A percentile compares a stretch with the other conserved stretches of the same genome.
phyloP scores from a whole-genome alignment of 2,888 invertebrate genomes.

The Vandiemenella viatica region DNA sequence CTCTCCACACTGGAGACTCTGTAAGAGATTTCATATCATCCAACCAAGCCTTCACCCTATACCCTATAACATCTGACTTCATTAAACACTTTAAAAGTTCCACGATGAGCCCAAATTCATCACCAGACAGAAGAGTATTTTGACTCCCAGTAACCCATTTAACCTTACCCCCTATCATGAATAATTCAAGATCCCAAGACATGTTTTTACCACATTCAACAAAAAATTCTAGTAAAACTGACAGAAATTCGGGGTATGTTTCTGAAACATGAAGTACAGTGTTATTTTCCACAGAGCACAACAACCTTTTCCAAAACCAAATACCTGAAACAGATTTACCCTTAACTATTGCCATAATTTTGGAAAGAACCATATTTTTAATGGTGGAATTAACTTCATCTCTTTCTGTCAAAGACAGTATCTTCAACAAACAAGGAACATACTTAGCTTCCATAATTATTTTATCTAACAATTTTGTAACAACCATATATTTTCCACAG shows the following conservation, averaged over 20 bases:
- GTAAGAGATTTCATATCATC: not conserved
- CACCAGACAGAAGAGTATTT: slow-evolving; percentile 18
- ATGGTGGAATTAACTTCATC: slow-evolving; percentile 15
- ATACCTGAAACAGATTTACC: slow-evolving; percentile 22
- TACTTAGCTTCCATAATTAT: no score
- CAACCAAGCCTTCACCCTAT: slow-evolving; percentile 2
- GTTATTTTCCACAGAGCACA: slow-evolving; percentile 24
- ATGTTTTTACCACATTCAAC: slow-evolving; percentile 33
- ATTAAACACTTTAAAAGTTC: slow-evolving; percentile 2
- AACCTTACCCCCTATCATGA: slow-evolving; percentile 13
- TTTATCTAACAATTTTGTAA: no score
- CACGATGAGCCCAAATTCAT: not conserved
- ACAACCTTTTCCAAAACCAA: slow-evolving; percentile 25
- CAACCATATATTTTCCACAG: no score
- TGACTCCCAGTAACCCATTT: slow-evolving; percentile 26
- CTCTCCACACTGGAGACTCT: slow-evolving; percentile 10
- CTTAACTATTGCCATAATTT: no score
- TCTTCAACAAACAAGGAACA: no score
- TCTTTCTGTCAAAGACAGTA: slow-evolving; percentile 17
- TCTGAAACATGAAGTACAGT: slow-evolving; percentile 25
- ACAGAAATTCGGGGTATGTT: slow-evolving; percentile 26
- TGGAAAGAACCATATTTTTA: no score
- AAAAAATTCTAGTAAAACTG: slow-evolving; percentile 30
- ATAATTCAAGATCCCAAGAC: slow-evolving; percentile 21
- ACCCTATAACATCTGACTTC: slow-evolving; percentile 23